Base-by-base conservation (phyloP, 2,113 vertebrate species). In the Microcebus jonahi region DNA sequence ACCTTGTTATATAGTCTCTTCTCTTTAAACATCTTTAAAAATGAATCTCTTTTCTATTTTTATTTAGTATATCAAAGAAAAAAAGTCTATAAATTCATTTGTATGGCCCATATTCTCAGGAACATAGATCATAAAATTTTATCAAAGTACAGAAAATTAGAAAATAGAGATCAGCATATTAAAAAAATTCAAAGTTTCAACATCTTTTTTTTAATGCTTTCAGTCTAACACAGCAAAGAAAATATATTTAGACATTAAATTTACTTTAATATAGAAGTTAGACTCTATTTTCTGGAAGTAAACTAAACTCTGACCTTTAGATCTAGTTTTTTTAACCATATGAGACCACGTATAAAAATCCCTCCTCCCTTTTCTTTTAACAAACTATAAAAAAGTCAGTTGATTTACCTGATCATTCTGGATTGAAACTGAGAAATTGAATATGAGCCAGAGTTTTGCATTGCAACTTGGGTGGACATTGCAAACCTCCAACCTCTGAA, bases 351-450 rank as follows among this genome's bases (percentile, higher is more conserved):
- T 84, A 21, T 57, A 63, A 76, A 84, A 73, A 36, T 70, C 12
- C 45, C 34, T 23, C 3, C 20, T 55, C n/a, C 11, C 29, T 48
- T 39, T 57, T 48, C 65, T 94, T 90, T 88, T 83, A 73, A 90
- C 17, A n/a, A 95, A 39, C 7, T 7, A 29, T n/a, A 65, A 61
- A 93, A 93, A 50, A 91, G 73, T 96, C 23, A 88, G 67, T 63
- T 85, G 48, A 79, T 96, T 97, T 98, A 98, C 97, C 99, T 99
- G 99, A 99, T 99, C 99, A 99, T 99, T 96, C 99, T 99, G 80
- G 99, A 99, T 95, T 99, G 99, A 98, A 99, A 99, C 96, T 99
- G 99, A 86, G 99, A 99, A 96, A 99, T 99, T n/a, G 99, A 99
- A 95, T 99, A 99, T 0, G 99, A 99, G 31, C 99, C 99, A 5